These are phyloP conservation scores for Eumerus sabulonum DNA, from an alignment of 2,888 invertebrate genomes.

Conservation along the genomic window DNA sequence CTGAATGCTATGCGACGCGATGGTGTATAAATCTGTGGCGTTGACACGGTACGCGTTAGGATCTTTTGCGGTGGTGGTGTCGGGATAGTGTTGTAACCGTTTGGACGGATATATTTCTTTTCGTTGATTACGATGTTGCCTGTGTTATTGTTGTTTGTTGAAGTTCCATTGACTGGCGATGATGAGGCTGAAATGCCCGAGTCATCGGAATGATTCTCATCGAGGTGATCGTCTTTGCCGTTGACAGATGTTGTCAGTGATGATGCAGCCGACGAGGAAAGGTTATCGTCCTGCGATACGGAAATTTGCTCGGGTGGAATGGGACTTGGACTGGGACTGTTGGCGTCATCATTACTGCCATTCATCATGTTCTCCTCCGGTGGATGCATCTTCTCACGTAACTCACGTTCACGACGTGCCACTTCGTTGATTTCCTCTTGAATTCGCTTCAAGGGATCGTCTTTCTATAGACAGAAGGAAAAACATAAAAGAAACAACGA, in stretches of 20 bases:
- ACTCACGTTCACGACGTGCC: slow-evolving; percentile 89
- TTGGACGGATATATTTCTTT: slow-evolving; percentile 77
- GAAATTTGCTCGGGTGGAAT: slow-evolving; percentile 51
- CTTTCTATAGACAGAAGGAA: slow-evolving; percentile 80
- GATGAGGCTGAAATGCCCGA: slow-evolving; percentile 79
- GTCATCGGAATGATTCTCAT: slow-evolving; percentile 77
- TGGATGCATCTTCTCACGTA: slow-evolving; percentile 81
- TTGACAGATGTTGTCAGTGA: slow-evolving; percentile 76
- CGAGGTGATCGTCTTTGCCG: slow-evolving; percentile 74
- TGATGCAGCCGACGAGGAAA: slow-evolving; percentile 70
- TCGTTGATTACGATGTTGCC: slow-evolving; percentile 52
- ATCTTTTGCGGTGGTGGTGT: slow-evolving; percentile 78
- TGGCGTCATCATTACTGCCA: slow-evolving; percentile 57
- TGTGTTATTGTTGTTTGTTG: slow-evolving; percentile 69
- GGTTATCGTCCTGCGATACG: slow-evolving; percentile 71
- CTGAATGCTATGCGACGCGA: slow-evolving; percentile 83
- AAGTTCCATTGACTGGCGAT: slow-evolving; percentile 73
- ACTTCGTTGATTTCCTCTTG: slow-evolving; percentile 94
- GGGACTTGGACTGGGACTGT: slow-evolving; percentile 6
- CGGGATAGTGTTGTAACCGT: slow-evolving; percentile 75
- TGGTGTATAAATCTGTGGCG: slow-evolving; percentile 73
- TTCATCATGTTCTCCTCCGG: slow-evolving; percentile 69
- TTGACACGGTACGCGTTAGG: slow-evolving; percentile 76
- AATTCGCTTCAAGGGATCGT: slow-evolving; percentile 88
- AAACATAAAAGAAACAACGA: slow-evolving; percentile 1